Conservation (phyloP, 2,797 vertebrate species). For the Yasuhikotakia modesta region DNA sequence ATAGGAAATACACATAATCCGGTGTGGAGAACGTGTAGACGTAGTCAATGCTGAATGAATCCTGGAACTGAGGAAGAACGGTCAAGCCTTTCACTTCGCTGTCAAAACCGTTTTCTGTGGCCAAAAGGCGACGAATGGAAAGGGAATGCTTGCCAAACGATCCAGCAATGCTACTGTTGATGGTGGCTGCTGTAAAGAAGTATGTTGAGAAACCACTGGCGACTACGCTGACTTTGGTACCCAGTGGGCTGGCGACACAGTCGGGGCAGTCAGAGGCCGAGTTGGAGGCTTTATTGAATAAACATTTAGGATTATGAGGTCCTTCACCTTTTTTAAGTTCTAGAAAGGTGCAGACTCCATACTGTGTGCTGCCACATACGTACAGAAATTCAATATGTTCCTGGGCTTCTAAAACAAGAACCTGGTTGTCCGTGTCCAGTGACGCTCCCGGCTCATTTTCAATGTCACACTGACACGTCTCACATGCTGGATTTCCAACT, state of each 20-base stretch:
- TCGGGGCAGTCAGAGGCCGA: conserved; percentile 75
- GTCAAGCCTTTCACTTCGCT: conserved; percentile 74
- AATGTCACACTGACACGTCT: conserved; percentile 80
- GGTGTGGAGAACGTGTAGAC: conserved; percentile 82
- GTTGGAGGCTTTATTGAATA: conserved; percentile 76
- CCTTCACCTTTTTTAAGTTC: conserved; percentile 17
- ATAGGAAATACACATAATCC: conserved; percentile 86
- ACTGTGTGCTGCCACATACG: conserved; percentile 83
- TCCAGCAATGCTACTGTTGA: conserved; percentile 73
- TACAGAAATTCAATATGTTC: conserved; percentile 72
- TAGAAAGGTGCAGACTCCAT: conserved; percentile 83
- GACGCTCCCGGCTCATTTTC: conserved; percentile 55
- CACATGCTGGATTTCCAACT: conserved; percentile 75
- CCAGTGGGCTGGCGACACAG: conserved; percentile 89
- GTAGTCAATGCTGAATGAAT: conserved; percentile 85
- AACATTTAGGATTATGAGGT: conserved; percentile 69
- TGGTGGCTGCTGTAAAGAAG: conserved; percentile 85
- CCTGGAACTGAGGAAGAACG: conserved; percentile 76
- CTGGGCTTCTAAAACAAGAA: conserved; percentile 82
- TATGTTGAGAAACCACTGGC: conserved; percentile 65
- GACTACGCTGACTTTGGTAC: conserved; percentile 81
- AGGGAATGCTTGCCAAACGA: conserved; percentile 83
- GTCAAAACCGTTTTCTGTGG: conserved; percentile 83
- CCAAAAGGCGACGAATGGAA: conserved; percentile 82
- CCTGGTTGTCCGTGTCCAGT: conserved; percentile 80